A percentile compares a stretch with the other conserved stretches of the same genome.
Conservation (phyloP, 2,888 invertebrate genomes). For the Drosophila emarginata region DNA sequence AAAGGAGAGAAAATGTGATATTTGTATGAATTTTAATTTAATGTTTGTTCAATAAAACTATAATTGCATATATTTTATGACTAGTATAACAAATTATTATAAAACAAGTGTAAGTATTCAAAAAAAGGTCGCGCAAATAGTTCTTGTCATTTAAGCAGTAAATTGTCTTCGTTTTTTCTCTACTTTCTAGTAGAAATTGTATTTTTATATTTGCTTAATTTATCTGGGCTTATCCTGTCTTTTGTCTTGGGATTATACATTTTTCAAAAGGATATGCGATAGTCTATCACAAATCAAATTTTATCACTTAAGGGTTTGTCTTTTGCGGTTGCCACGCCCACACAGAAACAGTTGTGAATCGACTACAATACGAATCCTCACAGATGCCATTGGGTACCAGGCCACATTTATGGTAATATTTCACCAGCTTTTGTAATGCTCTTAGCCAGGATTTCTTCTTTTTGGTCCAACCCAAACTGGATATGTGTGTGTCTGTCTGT, state of each 20-base stretch:
- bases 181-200: too few species aligned
- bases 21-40: too few species aligned
- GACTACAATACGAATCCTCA: slow-evolving; percentile 28
- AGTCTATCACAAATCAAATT: neutral
- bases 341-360: slow-evolving; percentile 30
- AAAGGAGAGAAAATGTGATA: neutral
- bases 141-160: too few species aligned
- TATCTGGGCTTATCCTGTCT: neutral
- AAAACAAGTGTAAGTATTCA: too few species aligned
- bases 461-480: slow-evolving; percentile 4
- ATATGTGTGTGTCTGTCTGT: neutral
- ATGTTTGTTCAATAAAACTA: too few species aligned
- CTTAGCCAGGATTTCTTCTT: slow-evolving; percentile 35
- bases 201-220: neutral
- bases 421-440: slow-evolving; percentile 51
- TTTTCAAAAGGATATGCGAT: neutral
- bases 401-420: slow-evolving; percentile 55
- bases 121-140: too few species aligned
- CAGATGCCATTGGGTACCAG: slow-evolving; percentile 23
- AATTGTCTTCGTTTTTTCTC: too few species aligned
- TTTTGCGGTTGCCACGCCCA: slow-evolving; percentile 25
- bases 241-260: neutral
- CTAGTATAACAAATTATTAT: too few species aligned
- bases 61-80: too few species aligned
- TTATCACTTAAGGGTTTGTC: slow-evolving; percentile 2